phyloP scores from a whole-genome alignment of 2,113 vertebrate species.

The Ivindomyrus marchei region DNA sequence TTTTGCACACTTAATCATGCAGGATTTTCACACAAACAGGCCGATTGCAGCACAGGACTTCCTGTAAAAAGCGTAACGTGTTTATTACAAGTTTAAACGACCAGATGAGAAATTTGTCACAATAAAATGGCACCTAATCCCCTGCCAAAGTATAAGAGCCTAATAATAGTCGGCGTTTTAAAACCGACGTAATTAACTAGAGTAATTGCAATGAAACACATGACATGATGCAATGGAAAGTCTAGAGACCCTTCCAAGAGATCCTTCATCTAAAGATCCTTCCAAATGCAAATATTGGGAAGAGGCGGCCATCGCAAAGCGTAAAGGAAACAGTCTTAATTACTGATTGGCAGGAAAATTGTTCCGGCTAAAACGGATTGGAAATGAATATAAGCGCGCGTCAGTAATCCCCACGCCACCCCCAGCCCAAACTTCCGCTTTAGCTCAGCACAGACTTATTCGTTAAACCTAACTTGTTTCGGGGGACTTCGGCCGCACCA shows the following conservation, averaged over 20 bases:
- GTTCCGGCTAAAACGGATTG: not conserved
- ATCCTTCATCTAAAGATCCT: not conserved
- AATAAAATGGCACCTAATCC: not conserved
- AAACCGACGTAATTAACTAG: not conserved
- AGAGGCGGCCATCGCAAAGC: not conserved
- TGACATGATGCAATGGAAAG: not conserved
- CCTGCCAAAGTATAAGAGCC: not conserved
- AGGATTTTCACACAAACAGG: not conserved
- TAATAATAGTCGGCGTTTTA: not conserved
- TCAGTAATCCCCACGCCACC: not conserved
- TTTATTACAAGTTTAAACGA: not conserved
- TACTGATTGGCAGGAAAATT: not conserved
- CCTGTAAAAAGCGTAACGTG: not conserved
- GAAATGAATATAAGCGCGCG: not conserved
- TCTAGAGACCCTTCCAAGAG: not conserved
- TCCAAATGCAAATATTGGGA: not conserved
- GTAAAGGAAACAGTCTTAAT: not conserved
- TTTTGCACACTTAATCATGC: not conserved
- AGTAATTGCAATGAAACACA: not conserved
- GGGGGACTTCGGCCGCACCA: not conserved
- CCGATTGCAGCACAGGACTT: not conserved
- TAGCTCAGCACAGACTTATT: not conserved
- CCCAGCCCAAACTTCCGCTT: not conserved
- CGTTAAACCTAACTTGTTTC: not conserved
- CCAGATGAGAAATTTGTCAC: not conserved